Base-by-base conservation (phyloP, 2,797 vertebrate species). In the Brachymystax lenok region DNA sequence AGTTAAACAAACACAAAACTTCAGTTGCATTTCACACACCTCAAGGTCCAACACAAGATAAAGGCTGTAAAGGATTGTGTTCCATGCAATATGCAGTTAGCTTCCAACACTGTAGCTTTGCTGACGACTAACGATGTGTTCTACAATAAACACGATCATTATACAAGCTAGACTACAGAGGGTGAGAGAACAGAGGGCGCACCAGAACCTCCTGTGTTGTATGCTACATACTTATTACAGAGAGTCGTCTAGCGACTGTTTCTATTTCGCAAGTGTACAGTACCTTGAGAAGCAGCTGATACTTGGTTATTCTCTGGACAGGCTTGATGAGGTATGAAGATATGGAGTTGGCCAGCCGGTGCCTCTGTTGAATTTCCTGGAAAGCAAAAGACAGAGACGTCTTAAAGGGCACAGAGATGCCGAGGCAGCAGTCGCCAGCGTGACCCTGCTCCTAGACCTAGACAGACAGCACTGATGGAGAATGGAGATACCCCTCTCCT, bases 251-350 rank as follows among this genome's bases (percentile, higher is more conserved):
- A 27, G 63, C 50, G 54, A 67, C 1, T 0, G 2, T 71, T 81
- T 33, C 12, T 33, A 33, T 17, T 67, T 67, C 6, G 64, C 64
- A 6, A 17, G 56, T 8, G 40, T 46, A 46, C 40, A 46, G 64
- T 33, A 98, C 98, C 95, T 99, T 99, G 75, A 99, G 93, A 77
- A 99, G 96, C 64, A 99, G 97, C 89, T 99, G 98, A 76, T 99
- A 99, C 88, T 99, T 99, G 71, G 98, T 99, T 94, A 99, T 99
- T 93, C 98, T 96, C 92, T 99, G 98, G 80, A 99, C 98, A 0
- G 98, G 98, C 83, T 99, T 99, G 88, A 99, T 99, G 89, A 99
- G 96, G 90, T 99, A 99, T 66, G 98, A 99, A 10, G 98, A 99
- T 88, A 99, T 99, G 40, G 97, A 98, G 87, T 99, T 99, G 90